Evolutionary conservation across 2,797 vertebrate species (phyloP), one percentile per base, ranked within the genome.

Genomic region (Poecile montanus): DNA sequence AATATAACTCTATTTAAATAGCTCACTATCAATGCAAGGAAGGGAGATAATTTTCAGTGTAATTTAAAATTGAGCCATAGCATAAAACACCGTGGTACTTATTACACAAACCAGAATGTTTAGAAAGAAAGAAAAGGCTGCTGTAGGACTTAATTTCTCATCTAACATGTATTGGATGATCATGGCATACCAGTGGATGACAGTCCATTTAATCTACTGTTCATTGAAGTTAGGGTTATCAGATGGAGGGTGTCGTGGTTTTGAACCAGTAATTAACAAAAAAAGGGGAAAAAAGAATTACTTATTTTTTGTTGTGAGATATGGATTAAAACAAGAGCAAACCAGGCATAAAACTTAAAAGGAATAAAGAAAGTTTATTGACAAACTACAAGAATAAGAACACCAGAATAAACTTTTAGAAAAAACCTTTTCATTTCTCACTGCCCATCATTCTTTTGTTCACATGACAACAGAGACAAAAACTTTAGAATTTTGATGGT

Each of bases 91-190:
- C 3, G 8, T 60, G 58, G 32, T 51, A 87, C 62, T 83, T 91
- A 74, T 25, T 71, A 85, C 44, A 54, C 27, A 63, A 60, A 66
- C 27, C 13, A 16, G 38, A 18, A 53, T 50, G 19, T 63, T 92
- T 62, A 79, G 18, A 30, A 60, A 7, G 10, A 4, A 70, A 61
- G 78, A 66, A 62, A 23, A 54, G 15, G 9, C 57, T 6, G 1
- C 91, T 87, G 5, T 87, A 21, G 10, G 16, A 60, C 67, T 78
- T 62, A 32, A 58, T 44, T 47, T 86, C 54, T 93, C 23, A 65
- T 88, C 56, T 62, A 8, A 25, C 74, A 98, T 97, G 82, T 97
- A 22, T 93, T 98, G 42, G 93, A 97, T 78, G 97, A 97, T 90
- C 91, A 88, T 20, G 94, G 91, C 29, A 93, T 98, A 92, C 78